phyloP scores from a whole-genome alignment of 2,888 invertebrate genomes.

The Macrophya annulata region DNA sequence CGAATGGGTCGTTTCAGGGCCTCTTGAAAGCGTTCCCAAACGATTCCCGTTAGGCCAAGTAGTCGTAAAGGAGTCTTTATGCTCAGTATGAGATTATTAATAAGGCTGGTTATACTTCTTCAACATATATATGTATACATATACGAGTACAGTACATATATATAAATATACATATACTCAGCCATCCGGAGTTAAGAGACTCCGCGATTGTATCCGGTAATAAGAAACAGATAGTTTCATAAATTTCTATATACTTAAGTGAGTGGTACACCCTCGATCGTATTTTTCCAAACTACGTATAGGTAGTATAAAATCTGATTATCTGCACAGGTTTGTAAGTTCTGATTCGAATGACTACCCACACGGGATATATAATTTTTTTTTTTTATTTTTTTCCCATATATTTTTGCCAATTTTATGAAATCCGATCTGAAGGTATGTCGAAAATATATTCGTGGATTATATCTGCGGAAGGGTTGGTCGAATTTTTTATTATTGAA shows the following conservation, averaged over 20 bases:
- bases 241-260: not conserved
- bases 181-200: not conserved
- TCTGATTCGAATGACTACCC: not conserved
- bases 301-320: not conserved
- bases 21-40: conserved; percentile 35
- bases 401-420: not conserved
- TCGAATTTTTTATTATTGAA: too few relatives aligned
- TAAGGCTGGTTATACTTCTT: conserved; percentile 44
- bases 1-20: not conserved
- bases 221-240: not conserved
- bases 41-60: conserved; percentile 43
- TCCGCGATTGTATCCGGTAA: not conserved
- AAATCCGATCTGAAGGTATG: too few relatives aligned
- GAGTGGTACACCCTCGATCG: not conserved
- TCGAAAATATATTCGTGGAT: too few relatives aligned
- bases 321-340: not conserved
- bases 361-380: too few relatives aligned
- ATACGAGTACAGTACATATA: too few relatives aligned
- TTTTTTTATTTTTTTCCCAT: too few relatives aligned
- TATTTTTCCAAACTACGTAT: not conserved
- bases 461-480: too few relatives aligned
- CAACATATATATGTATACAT: not conserved
- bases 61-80: conserved; percentile 48
- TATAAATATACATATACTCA: not conserved
- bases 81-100: conserved; percentile 49